These are phyloP conservation scores for Micoletzkya japonica DNA, from an alignment of 2,888 invertebrate species.

Conservation along the genomic window DNA sequence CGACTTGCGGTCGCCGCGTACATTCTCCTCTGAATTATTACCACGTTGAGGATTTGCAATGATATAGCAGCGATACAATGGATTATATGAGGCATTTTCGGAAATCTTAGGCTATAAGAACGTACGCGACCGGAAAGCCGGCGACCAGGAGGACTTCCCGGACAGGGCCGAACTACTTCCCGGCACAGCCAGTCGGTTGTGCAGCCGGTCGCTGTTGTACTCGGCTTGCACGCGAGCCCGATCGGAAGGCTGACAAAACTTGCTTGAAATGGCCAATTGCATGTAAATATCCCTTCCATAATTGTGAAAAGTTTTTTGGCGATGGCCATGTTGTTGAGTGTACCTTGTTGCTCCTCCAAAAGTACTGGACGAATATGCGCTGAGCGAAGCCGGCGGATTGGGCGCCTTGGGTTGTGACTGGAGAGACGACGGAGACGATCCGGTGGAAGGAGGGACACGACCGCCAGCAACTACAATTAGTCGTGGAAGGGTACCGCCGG, in stretches of 20 bases:
- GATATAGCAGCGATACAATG: too few species aligned
- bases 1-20: too few species aligned
- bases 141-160: too few species aligned
- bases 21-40: too few species aligned
- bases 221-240: conserved; percentile 10
- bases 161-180: too few species aligned
- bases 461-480: conserved; percentile 51
- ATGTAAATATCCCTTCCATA: background rate
- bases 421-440: conserved; percentile 52
- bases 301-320: background rate
- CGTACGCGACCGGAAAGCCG: too few species aligned
- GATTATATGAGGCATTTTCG: too few species aligned
- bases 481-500: too few species aligned
- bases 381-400: conserved; percentile 36
- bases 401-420: conserved; percentile 42
- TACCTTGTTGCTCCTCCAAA: conserved; percentile 48
- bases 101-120: too few species aligned
- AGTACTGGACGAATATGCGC: conserved; percentile 53
- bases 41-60: too few species aligned
- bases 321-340: background rate
- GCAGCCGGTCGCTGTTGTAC: too few species aligned
- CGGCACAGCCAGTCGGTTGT: too few species aligned
- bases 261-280: background rate
- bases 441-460: conserved; percentile 54
- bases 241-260: conserved; percentile 7